A percentile compares a stretch with the other conserved stretches of the same genome.
Evolutionary conservation across 2,888 invertebrate genomes (phyloP).

Genomic region (Acronicta aceris): DNA sequence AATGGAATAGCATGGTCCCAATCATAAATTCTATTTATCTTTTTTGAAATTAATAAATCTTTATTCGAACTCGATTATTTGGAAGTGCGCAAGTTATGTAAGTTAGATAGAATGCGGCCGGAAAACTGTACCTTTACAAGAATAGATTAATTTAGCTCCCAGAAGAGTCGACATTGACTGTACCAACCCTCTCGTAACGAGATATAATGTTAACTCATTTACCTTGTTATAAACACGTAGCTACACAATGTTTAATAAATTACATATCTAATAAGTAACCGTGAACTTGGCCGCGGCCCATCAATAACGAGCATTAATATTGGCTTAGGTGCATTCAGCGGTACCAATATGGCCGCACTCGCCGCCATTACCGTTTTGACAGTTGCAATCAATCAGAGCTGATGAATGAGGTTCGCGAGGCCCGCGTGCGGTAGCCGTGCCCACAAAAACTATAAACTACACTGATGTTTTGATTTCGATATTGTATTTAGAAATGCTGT

Average conservation of each 20-base stretch:
- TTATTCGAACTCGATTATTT: no score
- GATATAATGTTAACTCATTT: conserved; percentile 68
- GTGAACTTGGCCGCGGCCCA: conserved; percentile 81
- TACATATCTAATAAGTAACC: conserved; percentile 82
- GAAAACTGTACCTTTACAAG: no score
- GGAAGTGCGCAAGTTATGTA: no score
- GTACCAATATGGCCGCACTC: conserved; percentile 81
- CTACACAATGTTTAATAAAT: conserved; percentile 78
- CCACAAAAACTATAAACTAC: conserved; percentile 55
- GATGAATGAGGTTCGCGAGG: conserved; percentile 84
- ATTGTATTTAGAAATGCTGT: conserved; percentile 51
- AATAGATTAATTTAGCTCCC: no score
- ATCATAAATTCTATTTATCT: no score
- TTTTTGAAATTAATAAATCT: no score
- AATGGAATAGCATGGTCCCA: no score
- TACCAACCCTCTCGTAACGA: conserved; percentile 61
- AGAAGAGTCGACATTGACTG: conserved; percentile 31
- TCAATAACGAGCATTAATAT: conserved; percentile 85
- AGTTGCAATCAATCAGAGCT: conserved; percentile 88
- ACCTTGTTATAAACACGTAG: conserved; percentile 65
- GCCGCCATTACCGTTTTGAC: conserved; percentile 87
- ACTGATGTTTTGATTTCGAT: conserved; percentile 50
- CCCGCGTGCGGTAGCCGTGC: conserved; percentile 71
- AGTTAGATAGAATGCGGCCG: no score
- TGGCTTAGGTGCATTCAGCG: conserved; percentile 83